A percentile compares a stretch with the other conserved stretches of the same genome.
These are phyloP conservation scores for Bombyx mori DNA, from an alignment of 1,140 invertebrate species.

Conservation along the genomic window DNA sequence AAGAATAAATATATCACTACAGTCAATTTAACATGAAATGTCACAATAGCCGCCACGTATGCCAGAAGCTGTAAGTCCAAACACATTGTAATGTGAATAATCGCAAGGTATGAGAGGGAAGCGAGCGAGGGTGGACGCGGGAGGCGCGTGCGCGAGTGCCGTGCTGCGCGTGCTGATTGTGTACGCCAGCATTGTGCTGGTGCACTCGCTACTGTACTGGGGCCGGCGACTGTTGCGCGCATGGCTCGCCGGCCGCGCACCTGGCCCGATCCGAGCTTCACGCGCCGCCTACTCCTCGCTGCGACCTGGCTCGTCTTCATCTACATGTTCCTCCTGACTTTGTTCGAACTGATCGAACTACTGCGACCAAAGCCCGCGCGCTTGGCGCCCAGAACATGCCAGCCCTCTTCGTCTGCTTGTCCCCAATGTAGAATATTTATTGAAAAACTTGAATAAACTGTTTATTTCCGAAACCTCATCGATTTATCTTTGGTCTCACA, in stretches of 20 bases:
- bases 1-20: background rate
- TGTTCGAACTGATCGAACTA: conserved; percentile 36
- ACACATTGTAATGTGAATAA: background rate
- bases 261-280: conserved; percentile 18
- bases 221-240: conserved; percentile 24
- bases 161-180: conserved; percentile 31
- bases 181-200: conserved; percentile 30
- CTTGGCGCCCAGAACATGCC: background rate
- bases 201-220: conserved; percentile 39
- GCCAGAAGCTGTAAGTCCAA: background rate
- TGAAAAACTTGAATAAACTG: no score
- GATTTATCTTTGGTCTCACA: no score
- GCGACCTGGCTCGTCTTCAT: conserved; percentile 27
- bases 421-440: no score
- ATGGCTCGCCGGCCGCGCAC: conserved; percentile 15
- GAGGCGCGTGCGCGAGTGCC: conserved; percentile 7
- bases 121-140: background rate
- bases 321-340: conserved; percentile 29
- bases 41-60: background rate
- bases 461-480: no score
- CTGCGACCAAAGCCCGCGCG: conserved; percentile 23
- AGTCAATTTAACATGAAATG: background rate
- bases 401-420: no score
- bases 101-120: background rate
- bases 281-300: conserved; percentile 17